A percentile compares a stretch with the other conserved stretches of the same genome.
These are phyloP conservation scores for Nasonia oneida DNA, from an alignment of 2,888 invertebrate genomes.

Conservation along the genomic window DNA sequence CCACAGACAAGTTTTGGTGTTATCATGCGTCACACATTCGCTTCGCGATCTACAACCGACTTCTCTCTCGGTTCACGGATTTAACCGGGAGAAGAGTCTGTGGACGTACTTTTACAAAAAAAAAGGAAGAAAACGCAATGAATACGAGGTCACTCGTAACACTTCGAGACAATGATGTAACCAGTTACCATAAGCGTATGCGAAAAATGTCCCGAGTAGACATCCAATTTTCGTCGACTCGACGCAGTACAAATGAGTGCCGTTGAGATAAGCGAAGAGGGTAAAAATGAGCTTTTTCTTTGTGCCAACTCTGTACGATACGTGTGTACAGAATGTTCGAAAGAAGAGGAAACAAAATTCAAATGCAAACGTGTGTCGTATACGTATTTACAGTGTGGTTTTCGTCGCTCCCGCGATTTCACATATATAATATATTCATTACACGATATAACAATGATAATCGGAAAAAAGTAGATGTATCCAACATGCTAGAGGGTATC, in stretches of 20 bases:
- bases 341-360: slow-evolving; percentile 40
- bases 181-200: slow-evolving; percentile 26
- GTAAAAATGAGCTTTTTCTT: slow-evolving; percentile 55
- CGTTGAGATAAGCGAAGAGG: background rate
- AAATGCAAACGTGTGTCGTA: slow-evolving; percentile 52
- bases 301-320: slow-evolving; percentile 69
- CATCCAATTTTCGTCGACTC: background rate
- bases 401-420: slow-evolving; percentile 61
- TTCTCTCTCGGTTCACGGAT: background rate
- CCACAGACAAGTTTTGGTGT: slow-evolving; percentile 29
- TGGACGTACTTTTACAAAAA: slow-evolving; percentile 32
- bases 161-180: slow-evolving; percentile 13
- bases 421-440: slow-evolving; percentile 30
- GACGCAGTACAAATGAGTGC: background rate
- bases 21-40: background rate
- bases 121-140: background rate
- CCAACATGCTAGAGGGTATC: slow-evolving; percentile 31
- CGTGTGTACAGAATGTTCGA: slow-evolving; percentile 47
- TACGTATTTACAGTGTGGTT: slow-evolving; percentile 54
- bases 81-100: background rate
- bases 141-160: background rate
- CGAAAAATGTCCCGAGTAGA: slow-evolving; percentile 20
- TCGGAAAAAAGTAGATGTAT: slow-evolving; percentile 42
- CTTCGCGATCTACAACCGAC: background rate
- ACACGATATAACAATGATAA: slow-evolving; percentile 50